Conservation (phyloP, 2,797 vertebrate genomes). For the Dermochelys coriacea region DNA sequence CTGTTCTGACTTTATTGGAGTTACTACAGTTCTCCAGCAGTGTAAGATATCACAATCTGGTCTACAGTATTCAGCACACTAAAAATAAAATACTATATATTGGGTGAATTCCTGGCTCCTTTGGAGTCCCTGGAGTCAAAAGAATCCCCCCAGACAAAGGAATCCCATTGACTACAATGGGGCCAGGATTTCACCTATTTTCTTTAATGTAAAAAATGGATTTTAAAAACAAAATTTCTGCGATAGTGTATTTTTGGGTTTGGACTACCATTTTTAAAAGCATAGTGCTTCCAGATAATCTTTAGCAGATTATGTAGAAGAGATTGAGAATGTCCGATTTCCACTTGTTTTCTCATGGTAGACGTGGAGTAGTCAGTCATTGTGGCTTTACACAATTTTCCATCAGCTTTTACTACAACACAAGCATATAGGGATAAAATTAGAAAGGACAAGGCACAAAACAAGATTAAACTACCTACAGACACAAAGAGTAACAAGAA, state of each 20-base stretch:
- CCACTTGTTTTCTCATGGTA: neutral
- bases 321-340: neutral
- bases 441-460: neutral
- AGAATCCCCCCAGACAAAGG: neutral
- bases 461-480: neutral
- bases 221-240: rapidly evolving
- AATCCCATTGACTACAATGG: rapidly evolving
- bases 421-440: neutral
- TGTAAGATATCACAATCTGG: neutral
- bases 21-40: neutral
- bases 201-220: neutral
- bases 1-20: neutral
- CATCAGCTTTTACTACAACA: neutral
- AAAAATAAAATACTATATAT: neutral
- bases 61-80: conserved; percentile 11
- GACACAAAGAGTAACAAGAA: neutral
- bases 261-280: neutral
- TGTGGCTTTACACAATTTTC: neutral
- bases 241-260: rapidly evolving
- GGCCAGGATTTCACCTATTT: neutral
- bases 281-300: neutral
- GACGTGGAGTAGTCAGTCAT: neutral
- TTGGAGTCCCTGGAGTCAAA: neutral
- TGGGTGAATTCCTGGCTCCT: neutral
- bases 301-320: neutral